These are phyloP conservation scores for Nemotelus pantherinus DNA, from an alignment of 2,888 invertebrate species.

Conservation along the genomic window DNA sequence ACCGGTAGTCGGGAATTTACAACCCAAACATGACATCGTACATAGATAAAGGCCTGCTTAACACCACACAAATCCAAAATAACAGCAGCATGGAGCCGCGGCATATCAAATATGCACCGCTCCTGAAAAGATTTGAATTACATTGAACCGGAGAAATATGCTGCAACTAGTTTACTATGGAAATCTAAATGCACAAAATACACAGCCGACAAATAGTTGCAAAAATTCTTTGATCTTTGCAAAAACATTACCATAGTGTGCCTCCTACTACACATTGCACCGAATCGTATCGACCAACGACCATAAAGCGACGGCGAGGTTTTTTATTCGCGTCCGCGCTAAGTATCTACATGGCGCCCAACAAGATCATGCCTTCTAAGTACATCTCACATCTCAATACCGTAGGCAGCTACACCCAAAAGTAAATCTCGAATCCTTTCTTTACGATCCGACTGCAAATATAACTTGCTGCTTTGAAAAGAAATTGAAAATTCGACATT, in stretches of 20 bases:
- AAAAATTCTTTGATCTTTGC: constrained; percentile 39
- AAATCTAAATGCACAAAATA: constrained; percentile 36
- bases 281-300: no score
- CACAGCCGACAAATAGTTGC: constrained; percentile 43
- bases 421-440: constrained; percentile 24
- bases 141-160: constrained; percentile 6
- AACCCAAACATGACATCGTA: constrained; percentile 37
- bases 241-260: constrained; percentile 43
- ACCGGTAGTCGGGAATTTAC: constrained; percentile 37
- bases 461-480: constrained; percentile 28
- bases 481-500: constrained; percentile 42
- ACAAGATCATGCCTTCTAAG: constrained; percentile 16
- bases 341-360: constrained; percentile 30
- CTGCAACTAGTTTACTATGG: constrained; percentile 17
- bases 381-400: constrained; percentile 40
- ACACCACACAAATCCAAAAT: constrained; percentile 41
- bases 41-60: constrained; percentile 39
- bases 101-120: constrained; percentile 26
- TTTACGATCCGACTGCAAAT: constrained; percentile 21
- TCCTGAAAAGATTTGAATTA: constrained; percentile 3
- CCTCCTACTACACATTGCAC: constrained; percentile 3
- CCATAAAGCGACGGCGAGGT: no score
- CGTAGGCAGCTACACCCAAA: constrained; percentile 22
- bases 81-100: constrained; percentile 1
- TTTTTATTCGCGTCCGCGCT: no score